phyloP scores from a whole-genome alignment of 2,113 vertebrate genomes.

The Melanerpes formicivorus region DNA sequence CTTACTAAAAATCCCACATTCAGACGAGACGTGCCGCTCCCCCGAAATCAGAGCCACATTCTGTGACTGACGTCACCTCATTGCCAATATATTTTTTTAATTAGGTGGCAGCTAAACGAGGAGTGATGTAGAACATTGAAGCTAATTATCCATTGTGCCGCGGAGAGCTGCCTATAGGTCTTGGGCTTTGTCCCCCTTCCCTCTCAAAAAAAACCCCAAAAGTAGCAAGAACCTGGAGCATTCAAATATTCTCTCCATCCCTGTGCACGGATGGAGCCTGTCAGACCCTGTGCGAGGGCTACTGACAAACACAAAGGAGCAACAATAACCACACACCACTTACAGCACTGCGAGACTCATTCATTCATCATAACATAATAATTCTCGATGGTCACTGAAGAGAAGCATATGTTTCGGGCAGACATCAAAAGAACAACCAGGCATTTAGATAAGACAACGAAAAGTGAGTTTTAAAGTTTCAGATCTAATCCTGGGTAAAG shows the following conservation, averaged over 20 bases:
- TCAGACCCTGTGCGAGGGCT: conserved; percentile 38
- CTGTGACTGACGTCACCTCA: background rate
- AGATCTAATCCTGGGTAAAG: conserved; percentile 51
- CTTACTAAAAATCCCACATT: background rate
- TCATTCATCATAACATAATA: conserved; percentile 51
- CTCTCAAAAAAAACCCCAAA: background rate
- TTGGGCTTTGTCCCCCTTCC: too few relatives aligned
- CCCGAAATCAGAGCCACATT: background rate
- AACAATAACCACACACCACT: conserved; percentile 65
- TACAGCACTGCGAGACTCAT: conserved; percentile 38
- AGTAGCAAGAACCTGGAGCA: conserved; percentile 32
- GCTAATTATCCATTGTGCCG: conserved; percentile 46
- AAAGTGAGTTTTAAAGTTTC: conserved; percentile 64
- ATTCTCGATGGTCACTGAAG: conserved; percentile 41
- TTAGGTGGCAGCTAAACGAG: conserved; percentile 46
- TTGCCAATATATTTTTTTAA: conserved; percentile 23
- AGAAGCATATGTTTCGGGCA: conserved; percentile 60
- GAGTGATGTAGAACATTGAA: conserved; percentile 8
- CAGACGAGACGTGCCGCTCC: background rate
- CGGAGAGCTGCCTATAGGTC: background rate
- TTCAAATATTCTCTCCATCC: background rate
- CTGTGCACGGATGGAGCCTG: conserved; percentile 21
- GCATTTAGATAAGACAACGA: conserved; percentile 58
- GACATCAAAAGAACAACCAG: conserved; percentile 67
- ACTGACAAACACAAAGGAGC: conserved; percentile 70